A percentile compares a stretch with the other conserved stretches of the same genome.
phyloP scores from a whole-genome alignment of 1,140 invertebrate species.

The Drosophila insularis region DNA sequence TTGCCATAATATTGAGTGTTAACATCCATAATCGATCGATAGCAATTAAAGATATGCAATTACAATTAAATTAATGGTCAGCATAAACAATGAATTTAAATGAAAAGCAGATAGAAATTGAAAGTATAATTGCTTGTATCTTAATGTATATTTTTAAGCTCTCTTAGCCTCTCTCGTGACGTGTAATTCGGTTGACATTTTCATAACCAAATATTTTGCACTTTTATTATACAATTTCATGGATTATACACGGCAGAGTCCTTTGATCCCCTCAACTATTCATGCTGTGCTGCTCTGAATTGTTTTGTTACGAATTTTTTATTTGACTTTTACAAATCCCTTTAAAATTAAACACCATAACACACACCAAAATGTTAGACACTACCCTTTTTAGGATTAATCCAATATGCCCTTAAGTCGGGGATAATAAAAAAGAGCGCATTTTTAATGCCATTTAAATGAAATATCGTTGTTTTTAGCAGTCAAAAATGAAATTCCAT shows the following conservation, averaged over 20 bases:
- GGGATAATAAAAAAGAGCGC: neutral
- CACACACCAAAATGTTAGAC: neutral
- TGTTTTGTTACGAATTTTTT: neutral
- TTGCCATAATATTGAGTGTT: neutral
- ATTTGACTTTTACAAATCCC: neutral
- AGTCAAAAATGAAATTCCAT: slow-evolving; percentile 33
- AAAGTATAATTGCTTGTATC: too few species aligned
- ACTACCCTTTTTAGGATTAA: neutral
- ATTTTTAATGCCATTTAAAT: slow-evolving; percentile 5
- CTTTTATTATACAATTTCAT: too few species aligned
- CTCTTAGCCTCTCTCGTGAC: too few species aligned
- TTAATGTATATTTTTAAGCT: too few species aligned
- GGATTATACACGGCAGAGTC: neutral
- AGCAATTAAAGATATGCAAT: neutral
- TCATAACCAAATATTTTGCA: too few species aligned
- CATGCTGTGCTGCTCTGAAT: too few species aligned
- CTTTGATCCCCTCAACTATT: neutral
- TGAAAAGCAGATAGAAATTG: neutral
- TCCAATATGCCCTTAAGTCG: neutral
- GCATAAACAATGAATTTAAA: neutral
- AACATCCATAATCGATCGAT: neutral
- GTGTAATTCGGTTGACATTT: too few species aligned
- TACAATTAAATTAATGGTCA: neutral
- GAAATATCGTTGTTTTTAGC: neutral
- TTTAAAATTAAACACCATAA: neutral